Percentiles rank a stretch among this genome's conserved stretches.
phyloP scores from a whole-genome alignment of 1,140 invertebrate species.

The Paraescarpia echinospica region DNA sequence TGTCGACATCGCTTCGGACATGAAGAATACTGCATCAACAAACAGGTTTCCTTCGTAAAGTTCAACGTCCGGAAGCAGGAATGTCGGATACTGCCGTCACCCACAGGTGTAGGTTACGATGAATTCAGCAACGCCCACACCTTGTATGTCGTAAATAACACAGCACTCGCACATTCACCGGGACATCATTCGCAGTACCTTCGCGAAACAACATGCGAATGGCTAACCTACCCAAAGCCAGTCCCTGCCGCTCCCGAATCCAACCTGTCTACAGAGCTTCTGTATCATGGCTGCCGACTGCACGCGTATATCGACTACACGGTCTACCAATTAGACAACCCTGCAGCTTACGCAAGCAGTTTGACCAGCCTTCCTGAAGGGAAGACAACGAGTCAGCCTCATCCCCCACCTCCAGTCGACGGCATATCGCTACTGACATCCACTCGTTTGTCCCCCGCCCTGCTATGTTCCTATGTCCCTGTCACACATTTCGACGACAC shows the following conservation, averaged over 20 bases:
- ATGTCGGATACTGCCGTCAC: constrained; percentile 44
- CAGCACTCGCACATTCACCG: constrained; percentile 48
- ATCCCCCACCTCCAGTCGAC: constrained; percentile 52
- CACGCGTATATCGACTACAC: constrained; percentile 43
- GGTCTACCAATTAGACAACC: constrained; percentile 50
- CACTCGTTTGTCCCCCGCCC: constrained; percentile 38
- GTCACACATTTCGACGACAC: constrained; percentile 39
- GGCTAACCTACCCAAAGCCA: constrained; percentile 35
- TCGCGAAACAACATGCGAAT: constrained; percentile 49
- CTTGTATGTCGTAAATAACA: constrained; percentile 48
- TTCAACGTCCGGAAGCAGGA: constrained; percentile 51
- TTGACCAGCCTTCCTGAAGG: constrained; percentile 47
- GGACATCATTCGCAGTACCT: constrained; percentile 49
- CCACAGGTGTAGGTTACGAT: constrained; percentile 51
- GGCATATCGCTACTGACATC: constrained; percentile 48
- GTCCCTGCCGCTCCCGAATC: constrained; percentile 37
- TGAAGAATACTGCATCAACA: constrained; percentile 54
- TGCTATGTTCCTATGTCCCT: not conserved
- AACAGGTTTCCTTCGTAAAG: constrained; percentile 53
- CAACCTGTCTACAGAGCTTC: constrained; percentile 32
- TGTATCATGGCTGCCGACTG: constrained; percentile 46
- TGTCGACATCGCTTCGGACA: constrained; percentile 51
- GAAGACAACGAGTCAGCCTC: constrained; percentile 41
- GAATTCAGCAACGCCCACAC: constrained; percentile 48
- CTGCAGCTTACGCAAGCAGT: constrained; percentile 48